Evolutionary conservation across 2,888 invertebrate genomes (phyloP).

Genomic region (Stenodera caucasica): DNA sequence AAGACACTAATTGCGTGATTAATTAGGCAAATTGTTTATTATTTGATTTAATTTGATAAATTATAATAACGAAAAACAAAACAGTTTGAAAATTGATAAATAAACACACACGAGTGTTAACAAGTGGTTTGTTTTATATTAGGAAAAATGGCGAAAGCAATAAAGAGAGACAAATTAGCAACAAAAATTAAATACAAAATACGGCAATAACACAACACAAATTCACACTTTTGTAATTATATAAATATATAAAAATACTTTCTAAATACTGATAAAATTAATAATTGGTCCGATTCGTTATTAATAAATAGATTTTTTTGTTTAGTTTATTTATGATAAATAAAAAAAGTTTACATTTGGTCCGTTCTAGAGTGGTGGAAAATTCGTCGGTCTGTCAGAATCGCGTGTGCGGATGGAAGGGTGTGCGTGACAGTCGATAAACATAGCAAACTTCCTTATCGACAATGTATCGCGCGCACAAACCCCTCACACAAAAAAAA

Average conservation of each 20-base stretch:
- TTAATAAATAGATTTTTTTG: constrained; percentile 4
- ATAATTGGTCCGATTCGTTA: constrained; percentile 50
- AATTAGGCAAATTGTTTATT: constrained; percentile 23
- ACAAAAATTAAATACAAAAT: constrained; percentile 44
- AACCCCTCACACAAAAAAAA: not conserved
- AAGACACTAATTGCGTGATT: constrained; percentile 34
- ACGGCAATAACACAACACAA: constrained; percentile 46
- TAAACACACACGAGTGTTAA: constrained; percentile 45
- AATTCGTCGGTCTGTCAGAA: constrained; percentile 55
- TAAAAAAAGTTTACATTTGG: constrained; percentile 50
- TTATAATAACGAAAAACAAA: not conserved
- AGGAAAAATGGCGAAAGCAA: constrained; percentile 50
- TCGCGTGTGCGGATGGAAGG: constrained; percentile 46
- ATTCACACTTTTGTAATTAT: constrained; percentile 41
- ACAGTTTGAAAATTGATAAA: constrained; percentile 43
- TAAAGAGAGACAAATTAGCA: constrained; percentile 45
- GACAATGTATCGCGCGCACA: constrained; percentile 58
- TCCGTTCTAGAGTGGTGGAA: constrained; percentile 47
- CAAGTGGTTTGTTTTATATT: constrained; percentile 53
- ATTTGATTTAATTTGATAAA: not conserved
- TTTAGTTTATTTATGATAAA: not conserved
- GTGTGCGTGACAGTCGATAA: constrained; percentile 50
- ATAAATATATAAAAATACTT: constrained; percentile 53
- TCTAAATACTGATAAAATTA: constrained; percentile 50
- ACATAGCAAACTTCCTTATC: constrained; percentile 42